Percentiles rank a stretch among this genome's conserved stretches.
Conservation (phyloP, 2,888 invertebrate species). For the Torymus texanus region DNA sequence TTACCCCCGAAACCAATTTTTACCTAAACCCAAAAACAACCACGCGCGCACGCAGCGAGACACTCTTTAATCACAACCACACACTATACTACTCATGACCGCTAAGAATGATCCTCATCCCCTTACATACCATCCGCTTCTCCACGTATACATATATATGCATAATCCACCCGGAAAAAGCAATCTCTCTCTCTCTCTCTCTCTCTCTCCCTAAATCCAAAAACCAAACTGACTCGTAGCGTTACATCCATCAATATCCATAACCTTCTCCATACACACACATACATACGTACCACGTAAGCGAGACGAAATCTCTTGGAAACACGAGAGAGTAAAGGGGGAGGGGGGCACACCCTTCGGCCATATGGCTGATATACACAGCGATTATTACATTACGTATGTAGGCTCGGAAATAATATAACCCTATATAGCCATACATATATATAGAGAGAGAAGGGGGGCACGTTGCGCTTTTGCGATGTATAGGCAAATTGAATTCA, state of each 20-base stretch:
- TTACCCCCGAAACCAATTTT: too few relatives aligned
- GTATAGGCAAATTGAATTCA: conserved; percentile 72
- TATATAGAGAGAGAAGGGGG: too few relatives aligned
- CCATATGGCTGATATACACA: conserved; percentile 75
- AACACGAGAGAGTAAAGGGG: not conserved
- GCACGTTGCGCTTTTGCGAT: conserved; percentile 70
- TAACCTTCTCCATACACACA: not conserved
- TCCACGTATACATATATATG: not conserved
- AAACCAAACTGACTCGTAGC: conserved; percentile 42
- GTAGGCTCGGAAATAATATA: conserved; percentile 70
- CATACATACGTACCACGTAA: not conserved
- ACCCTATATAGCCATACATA: too few relatives aligned
- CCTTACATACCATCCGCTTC: not conserved
- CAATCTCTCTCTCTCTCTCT: not conserved
- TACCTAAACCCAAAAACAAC: too few relatives aligned
- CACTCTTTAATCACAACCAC: too few relatives aligned
- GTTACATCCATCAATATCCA: conserved; percentile 16
- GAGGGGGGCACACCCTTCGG: conserved; percentile 36
- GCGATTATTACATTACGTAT: conserved; percentile 74
- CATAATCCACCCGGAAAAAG: not conserved
- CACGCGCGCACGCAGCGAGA: too few relatives aligned
- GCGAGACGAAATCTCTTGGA: not conserved
- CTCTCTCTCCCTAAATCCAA: conserved; percentile 34
- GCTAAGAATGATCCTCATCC: not conserved
- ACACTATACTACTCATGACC: too few relatives aligned